Evolutionary conservation across 2,797 vertebrate species (phyloP), one percentile per base, ranked within the genome.

Genomic region (Onychomys arenicola): DNA sequence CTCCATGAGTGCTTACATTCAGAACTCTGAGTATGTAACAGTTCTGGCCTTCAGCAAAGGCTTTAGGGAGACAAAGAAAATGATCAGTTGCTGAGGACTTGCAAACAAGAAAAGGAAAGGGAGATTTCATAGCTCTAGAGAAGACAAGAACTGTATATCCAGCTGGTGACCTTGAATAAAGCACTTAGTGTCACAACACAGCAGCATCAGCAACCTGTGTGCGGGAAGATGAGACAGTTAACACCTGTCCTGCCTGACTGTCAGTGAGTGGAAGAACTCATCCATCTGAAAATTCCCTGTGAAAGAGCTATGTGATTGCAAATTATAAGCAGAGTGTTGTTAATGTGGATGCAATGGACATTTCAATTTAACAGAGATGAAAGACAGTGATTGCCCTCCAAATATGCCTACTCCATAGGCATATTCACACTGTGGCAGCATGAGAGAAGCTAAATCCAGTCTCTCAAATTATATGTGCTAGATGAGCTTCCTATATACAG

Each of bases 121-220:
- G 9, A 25, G 8, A 89, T 57, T 55, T 82, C n/a, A 65, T 87
- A 93, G 82, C 8, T 49, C 29, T 25, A 12, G 17, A n/a, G 25
- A 86, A 17, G n/a, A 87, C 3, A n/a, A n/a, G n/a, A 92, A 71
- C 37, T 61, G 9, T 61, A 9, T 89, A 46, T 3, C 37, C 14
- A 93, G 43, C n/a, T 73, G 43, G 71, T 71, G 77, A 86, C 82
- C 65, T 90, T 94, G 67, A 49, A n/a, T 8, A 88, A 88, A 25
- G 23, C 81, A 49, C 49, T 90, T 23, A 80, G 8, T 6, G 40
- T 75, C 32, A 52, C 19, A 13, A 0, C 46, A 85, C 21, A 85
- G 63, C 13, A 43, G 14, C n/a, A 85, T 49, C 76, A 69, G 34
- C 12, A 55, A 7, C n/a, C n/a, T 61, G 43, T 95, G 67, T 3